Base-by-base conservation (phyloP, 2,113 vertebrate genomes). In the Equus przewalskii region DNA sequence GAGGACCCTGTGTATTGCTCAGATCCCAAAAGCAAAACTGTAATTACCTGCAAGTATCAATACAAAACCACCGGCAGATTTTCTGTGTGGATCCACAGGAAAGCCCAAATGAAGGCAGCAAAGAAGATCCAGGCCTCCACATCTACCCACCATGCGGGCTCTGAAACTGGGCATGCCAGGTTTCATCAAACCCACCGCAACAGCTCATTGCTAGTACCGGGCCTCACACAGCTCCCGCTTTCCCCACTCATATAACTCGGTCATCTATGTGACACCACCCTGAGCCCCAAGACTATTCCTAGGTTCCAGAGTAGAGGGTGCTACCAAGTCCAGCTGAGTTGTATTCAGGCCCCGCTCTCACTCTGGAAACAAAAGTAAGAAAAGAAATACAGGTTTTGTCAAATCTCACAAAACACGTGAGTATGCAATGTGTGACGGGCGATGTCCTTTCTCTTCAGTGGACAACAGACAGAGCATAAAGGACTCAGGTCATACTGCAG, bases 161-260 rank as follows among this genome's bases (percentile, higher is more conserved):
- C 76, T 60, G 58, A 91, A 92, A 70, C 21, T 16, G 1, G 7
- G 51, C 22, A 64, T 4, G 21, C 81, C 36, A 70, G 30, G 24
- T 28, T 10, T 62, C 36, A 3, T n/a, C 78, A 84, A 22, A 85
- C 8, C 3, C 60, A 8, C 2, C 0, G 26, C 21, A 19, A 56
- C 49, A 81, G 72, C 78, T 93, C 30, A 28, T 13, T 7, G 51
- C 24, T 19, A 36, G 26, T 6, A 72, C 36, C 33, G 1, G 44
- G n/a, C 28, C 36, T 33, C 30, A 22, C 64, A n/a, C 14, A 44
- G 24, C 12, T 26, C 28, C 51, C 58, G n/a, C 22, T 58, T 36
- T 21, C 49, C 28, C 36, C 26, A n/a, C 2, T 67, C 46, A 10
- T 0, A 26, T 0, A 15, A 30, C 24, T 16, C 0, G 1, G 36